Base-by-base conservation (phyloP, 2,113 vertebrate genomes). In the Ovis aries region DNA sequence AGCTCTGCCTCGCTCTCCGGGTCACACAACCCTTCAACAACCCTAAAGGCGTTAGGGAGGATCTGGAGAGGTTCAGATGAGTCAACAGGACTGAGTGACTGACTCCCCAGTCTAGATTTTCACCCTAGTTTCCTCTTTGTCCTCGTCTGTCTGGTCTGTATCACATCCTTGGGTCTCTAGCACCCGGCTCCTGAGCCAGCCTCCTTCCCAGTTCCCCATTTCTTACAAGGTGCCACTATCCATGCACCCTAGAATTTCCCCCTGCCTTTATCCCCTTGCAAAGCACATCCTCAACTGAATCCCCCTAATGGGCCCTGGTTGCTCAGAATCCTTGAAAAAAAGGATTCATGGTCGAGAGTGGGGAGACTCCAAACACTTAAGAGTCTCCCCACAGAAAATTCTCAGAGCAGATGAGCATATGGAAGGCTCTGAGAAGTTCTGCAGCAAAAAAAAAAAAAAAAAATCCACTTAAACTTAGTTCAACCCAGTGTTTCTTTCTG, bases 401-500 rank as follows among this genome's bases (percentile, higher is more conserved):
- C 71, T 60, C 13, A 13, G 55, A 25, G 21, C 31, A n/a, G 29
- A 40, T 16, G 23, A 87, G 50, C 16, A 48, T 10, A 45, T 29
- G 67, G 74, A 96, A 90, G 81, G 55, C 86, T 85, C 94, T 78
- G 53, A 94, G 92, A 95, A 78, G 60, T 67, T 88, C 23, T 40
- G 50, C 33, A 88, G 95, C 23, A 31, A 62, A 64, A 85, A 85
- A 6, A 33, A 15, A 40, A 55, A 87, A 15, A 40, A 55, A 87
- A 64, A 71, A 67, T 33, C 7, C 57, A 40, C 57, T 94, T 53
- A 80, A 87, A 77, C 71, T 85, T n/a, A 62, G 85, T 78, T 85
- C 23, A 50, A 60, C 43, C 71, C 74, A 25, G 71, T 27, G 17
- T 55, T 89, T 71, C 81, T 31, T 55, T 96, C 87, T 80, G 74